Conservation (phyloP, 2,888 invertebrate species). For the Tromatobia lineatoria region DNA sequence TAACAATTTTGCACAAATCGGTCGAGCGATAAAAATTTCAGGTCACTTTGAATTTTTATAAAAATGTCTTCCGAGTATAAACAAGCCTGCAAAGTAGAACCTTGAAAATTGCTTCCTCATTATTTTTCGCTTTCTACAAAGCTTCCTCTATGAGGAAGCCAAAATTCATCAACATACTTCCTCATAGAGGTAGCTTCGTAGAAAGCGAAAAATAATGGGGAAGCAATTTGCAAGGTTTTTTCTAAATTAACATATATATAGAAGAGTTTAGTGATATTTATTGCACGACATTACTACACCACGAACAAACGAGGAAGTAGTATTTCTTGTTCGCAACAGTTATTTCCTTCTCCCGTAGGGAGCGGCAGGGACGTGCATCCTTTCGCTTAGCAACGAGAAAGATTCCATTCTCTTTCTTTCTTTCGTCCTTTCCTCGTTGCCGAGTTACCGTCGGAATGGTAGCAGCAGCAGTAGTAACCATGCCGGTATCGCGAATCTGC, state of each 20-base stretch:
- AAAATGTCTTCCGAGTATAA: no score
- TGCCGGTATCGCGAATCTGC: slow-evolving; percentile 37
- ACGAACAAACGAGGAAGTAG: slow-evolving; percentile 31
- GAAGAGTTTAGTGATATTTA: slow-evolving; percentile 30
- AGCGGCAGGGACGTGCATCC: slow-evolving; percentile 29
- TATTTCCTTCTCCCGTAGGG: slow-evolving; percentile 31
- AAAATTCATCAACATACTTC: no score
- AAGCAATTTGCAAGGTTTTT: no score
- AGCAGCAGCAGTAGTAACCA: neutral
- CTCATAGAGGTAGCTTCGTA: no score
- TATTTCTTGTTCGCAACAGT: slow-evolving; percentile 36
- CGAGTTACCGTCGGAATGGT: slow-evolving; percentile 29
- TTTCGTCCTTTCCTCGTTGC: slow-evolving; percentile 1
- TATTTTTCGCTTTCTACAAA: no score
- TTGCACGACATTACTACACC: slow-evolving; percentile 3
- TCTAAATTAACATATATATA: slow-evolving; percentile 10
- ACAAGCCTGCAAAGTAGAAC: no score
- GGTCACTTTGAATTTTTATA: no score
- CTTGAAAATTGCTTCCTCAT: no score
- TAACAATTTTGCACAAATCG: no score
- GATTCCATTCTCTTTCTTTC: slow-evolving; percentile 42
- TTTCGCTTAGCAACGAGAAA: slow-evolving; percentile 46
- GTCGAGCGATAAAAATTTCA: no score
- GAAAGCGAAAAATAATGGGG: no score
- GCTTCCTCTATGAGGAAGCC: no score